Base-by-base conservation (phyloP, 2,888 invertebrate species). In the Leucania comma region DNA sequence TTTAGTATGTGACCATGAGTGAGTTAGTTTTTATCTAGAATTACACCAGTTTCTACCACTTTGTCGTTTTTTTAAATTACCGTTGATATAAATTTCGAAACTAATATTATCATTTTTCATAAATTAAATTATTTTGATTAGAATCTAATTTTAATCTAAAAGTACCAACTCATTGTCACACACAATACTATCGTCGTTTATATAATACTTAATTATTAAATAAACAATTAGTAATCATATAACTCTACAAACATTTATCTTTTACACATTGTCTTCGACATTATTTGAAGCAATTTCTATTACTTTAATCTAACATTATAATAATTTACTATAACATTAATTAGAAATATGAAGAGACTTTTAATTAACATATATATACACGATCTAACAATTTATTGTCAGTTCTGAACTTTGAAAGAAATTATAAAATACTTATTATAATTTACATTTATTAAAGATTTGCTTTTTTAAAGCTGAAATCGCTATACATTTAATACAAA, bases 301-400 rank as follows among this genome's bases (percentile, higher is more conserved):
- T 68, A 80, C 32, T 68, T 61, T 74, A 68, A 68, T 67, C 69
- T 75, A 76, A 60, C 50, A 80, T 68, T 63, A 68, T 26, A 24
- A 59, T 60, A 67, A 68, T 72, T 68, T 56, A 77, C 59, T 72
- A 68, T 72, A 70, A 62, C 68, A 81, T 80, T 83, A 83, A 85
- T 88, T 93, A 92, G 90, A 92, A 90, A 91, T 93, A 94, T 90
- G 92, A 94, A 94, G 94, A 94, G 93, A 92, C 92, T 92, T 91
- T 78, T 88, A 84, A 87, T 76, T 77, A 82, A 73, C 75, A 29
- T 72, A 72, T 84, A 81, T 92, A 89, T 92, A 95, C 91, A 93
- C 80, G 87, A 84, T 89, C 91, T 93, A 94, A 92, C 89, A 90
- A 83, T 92, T 95, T 96, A 96, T 96, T 96, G 95, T 96, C 95